phyloP scores from a whole-genome alignment of 2,797 vertebrate species.

The Phrynocephalus guinanensis region DNA sequence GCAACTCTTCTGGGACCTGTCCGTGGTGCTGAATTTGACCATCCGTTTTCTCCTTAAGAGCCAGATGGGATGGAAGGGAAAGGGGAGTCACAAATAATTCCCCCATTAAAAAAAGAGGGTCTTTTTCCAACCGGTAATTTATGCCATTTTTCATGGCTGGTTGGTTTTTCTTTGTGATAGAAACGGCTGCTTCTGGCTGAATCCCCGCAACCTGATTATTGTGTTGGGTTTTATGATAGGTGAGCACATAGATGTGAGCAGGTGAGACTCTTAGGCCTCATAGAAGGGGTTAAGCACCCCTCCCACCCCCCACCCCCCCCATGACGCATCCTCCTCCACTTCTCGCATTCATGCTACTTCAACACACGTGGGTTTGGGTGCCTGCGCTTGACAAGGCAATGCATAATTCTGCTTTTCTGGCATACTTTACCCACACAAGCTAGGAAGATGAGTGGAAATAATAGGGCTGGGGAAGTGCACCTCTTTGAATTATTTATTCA shows the following conservation, averaged over 20 bases:
- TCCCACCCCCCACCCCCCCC: no score
- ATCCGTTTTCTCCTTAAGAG: neutral
- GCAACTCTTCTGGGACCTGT: neutral
- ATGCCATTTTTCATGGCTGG: neutral
- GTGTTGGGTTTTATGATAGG: neutral
- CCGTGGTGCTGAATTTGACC: slow-evolving; percentile 5
- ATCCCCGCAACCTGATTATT: neutral
- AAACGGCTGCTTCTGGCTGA: neutral
- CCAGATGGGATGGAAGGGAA: neutral
- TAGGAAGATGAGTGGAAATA: no score
- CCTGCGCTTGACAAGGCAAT: neutral
- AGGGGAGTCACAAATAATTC: neutral
- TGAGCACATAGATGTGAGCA: neutral
- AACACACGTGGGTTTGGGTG: neutral
- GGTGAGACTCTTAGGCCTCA: neutral
- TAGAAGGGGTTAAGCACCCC: neutral
- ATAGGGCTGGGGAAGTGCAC: neutral
- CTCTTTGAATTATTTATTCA: neutral
- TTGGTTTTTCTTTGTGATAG: neutral
- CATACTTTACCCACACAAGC: neutral
- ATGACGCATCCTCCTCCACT: neutral
- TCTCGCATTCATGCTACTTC: neutral
- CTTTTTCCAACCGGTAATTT: neutral
- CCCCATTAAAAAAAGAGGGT: neutral
- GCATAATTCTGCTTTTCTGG: neutral